Base-by-base conservation (phyloP, 2,797 vertebrate genomes). In the Bradypodion pumilum region DNA sequence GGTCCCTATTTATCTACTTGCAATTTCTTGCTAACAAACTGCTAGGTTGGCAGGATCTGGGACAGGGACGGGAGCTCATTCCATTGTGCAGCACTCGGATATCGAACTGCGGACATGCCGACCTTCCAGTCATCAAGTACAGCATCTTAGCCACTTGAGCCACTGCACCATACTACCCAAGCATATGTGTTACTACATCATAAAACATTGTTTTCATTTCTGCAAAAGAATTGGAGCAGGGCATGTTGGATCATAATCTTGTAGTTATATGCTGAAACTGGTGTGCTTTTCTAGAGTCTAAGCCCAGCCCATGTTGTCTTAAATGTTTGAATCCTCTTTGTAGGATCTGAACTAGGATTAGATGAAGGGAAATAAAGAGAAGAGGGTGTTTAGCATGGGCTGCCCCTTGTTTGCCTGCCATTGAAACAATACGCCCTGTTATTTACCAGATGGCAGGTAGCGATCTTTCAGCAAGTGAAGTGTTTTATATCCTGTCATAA, bases 371-470 rank as follows among this genome's bases (percentile, higher is more conserved):
- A 65, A 78, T 49, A 32, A 40, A 13, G 10, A 29, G 21, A 42
- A 7, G 15, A 23, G 32, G 19, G 35, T 23, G 35, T 79, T 46
- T 32, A 62, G 23, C 16, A 66, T 29, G 27, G 65, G 29, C 35
- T n/a, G 32, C 23, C 37, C 29, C 7, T 63, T 63, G 25, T 62
- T 78, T 78, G 27, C 59, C 40, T 9, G 27, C 6, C 32, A 35
- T n/a, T 66, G 27, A 44, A 68, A 35, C 46, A 32, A 8, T 40
- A 56, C 23, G 27, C 2, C 25, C 73, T 72, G 80, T 42, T 16
- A 80, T 86, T 81, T 73, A 37, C 78, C 81, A 29, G 65, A 59
- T 68, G 29, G 32, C 8, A 72, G 81, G 23, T 32, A 62, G 59
- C 5, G 32, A 44, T 65, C 35, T 25, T 13, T 68, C 32, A 56